These are phyloP conservation scores for Siderastrea radians DNA, from an alignment of 92 coral and sea anemone genomes.

Conservation along the genomic window DNA sequence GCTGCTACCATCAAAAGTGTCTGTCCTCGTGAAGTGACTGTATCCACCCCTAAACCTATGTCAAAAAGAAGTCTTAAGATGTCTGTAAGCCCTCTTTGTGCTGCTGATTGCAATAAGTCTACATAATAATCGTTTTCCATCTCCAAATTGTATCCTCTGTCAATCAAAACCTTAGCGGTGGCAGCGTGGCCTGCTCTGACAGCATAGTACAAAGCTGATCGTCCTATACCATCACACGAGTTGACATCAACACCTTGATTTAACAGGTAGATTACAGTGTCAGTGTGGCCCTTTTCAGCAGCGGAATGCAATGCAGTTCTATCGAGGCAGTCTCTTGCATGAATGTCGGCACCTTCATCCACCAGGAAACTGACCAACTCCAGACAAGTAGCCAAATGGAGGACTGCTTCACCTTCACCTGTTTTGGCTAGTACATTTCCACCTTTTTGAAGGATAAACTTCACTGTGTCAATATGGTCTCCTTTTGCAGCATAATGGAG, in stretches of 20 bases:
- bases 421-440: background rate
- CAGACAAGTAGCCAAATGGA: background rate
- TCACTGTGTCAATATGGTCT: background rate
- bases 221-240: background rate
- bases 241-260: constrained; percentile 6
- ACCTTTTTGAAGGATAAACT: background rate
- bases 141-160: background rate
- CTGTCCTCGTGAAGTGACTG: background rate
- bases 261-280: constrained; percentile 4
- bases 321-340: background rate
- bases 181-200: background rate
- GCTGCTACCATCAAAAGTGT: constrained; percentile 1
- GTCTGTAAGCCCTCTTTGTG: background rate
- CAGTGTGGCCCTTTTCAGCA: constrained; percentile 9
- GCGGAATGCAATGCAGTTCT: constrained; percentile 16
- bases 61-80: background rate
- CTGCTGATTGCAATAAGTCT: background rate
- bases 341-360: constrained; percentile 1
- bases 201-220: background rate
- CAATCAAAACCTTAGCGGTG: constrained; percentile 10
- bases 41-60: background rate
- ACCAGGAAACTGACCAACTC: constrained; percentile 48
- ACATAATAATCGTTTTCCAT: background rate
- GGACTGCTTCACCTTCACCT: background rate
- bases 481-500: constrained; percentile 18